Evolutionary conservation across 2,797 vertebrate species (phyloP).

Genomic region (Ctenopoma multispine): DNA sequence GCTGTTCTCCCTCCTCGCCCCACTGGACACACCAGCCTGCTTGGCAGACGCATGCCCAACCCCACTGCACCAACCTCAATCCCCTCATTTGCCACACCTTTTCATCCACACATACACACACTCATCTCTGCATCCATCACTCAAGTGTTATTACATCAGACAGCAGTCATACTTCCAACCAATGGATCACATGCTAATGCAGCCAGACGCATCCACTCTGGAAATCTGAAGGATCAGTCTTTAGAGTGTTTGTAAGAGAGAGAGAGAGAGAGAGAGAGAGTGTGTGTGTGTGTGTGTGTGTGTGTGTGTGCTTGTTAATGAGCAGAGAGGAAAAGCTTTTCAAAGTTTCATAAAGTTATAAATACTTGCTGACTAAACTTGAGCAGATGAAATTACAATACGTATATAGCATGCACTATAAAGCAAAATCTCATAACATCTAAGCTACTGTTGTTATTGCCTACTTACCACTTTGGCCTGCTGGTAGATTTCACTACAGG

Average conservation of each 20-base stretch:
- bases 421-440: background rate
- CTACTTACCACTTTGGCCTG: conserved; percentile 92
- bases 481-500: conserved; percentile 97
- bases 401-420: background rate
- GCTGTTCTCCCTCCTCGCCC: conserved; percentile 72
- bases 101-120: conserved; percentile 44
- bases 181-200: conserved; percentile 86
- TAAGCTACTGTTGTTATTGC: conserved; percentile 2
- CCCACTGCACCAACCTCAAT: conserved; percentile 60
- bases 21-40: conserved; percentile 76
- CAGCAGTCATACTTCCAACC: conserved; percentile 84
- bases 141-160: conserved; percentile 86
- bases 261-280: conserved; percentile 29
- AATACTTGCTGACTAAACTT: background rate
- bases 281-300: conserved; percentile 11
- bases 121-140: conserved; percentile 79
- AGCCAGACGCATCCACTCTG: conserved; percentile 72
- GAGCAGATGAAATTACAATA: background rate
- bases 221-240: conserved; percentile 78
- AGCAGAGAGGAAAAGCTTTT: conserved; percentile 43
- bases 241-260: conserved; percentile 52
- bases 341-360: conserved; percentile 55
- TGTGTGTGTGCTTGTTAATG: conserved; percentile 23
- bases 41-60: conserved; percentile 70
- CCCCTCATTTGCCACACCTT: conserved; percentile 69